A percentile compares a stretch with the other conserved stretches of the same genome.
Conservation (phyloP, 2,113 vertebrate genomes). For the Holacanthus passer region DNA sequence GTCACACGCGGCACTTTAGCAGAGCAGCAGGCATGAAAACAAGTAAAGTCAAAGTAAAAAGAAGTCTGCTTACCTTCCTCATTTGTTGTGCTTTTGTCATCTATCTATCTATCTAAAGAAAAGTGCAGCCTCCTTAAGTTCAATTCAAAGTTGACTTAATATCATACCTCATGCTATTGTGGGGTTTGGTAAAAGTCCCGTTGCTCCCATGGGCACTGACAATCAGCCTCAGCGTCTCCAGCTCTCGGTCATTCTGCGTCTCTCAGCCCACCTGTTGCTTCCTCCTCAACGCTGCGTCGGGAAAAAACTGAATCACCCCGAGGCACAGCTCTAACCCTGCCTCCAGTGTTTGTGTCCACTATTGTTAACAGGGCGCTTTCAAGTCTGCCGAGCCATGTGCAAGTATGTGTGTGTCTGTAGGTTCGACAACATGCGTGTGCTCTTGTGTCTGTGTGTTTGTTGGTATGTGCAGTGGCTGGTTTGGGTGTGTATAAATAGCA, state of each 20-base stretch:
- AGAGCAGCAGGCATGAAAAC: background rate
- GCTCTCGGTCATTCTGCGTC: slow-evolving; percentile 2
- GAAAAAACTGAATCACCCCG: slow-evolving; percentile 27
- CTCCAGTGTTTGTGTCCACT: slow-evolving; percentile 40
- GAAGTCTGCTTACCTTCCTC: too few relatives aligned
- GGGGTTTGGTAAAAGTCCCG: slow-evolving; percentile 26
- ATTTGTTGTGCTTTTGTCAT: too few relatives aligned
- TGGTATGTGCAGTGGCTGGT: slow-evolving; percentile 52
- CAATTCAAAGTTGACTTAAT: background rate
- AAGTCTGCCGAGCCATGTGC: slow-evolving; percentile 16
- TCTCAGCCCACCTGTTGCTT: slow-evolving; percentile 47
- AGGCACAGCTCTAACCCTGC: slow-evolving; percentile 16
- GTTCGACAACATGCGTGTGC: slow-evolving; percentile 13
- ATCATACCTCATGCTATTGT: slow-evolving; percentile 65
- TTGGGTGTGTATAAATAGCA: slow-evolving; percentile 78
- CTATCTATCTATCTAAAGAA: background rate
- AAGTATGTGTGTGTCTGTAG: slow-evolving; percentile 6
- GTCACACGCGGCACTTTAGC: background rate
- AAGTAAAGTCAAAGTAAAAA: too few relatives aligned
- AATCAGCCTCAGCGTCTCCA: slow-evolving; percentile 12
- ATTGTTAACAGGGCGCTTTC: slow-evolving; percentile 57
- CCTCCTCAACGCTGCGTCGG: slow-evolving; percentile 32
- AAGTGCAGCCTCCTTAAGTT: background rate
- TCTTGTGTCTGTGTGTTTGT: slow-evolving; percentile 19
- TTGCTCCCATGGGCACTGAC: slow-evolving; percentile 19